Evolutionary conservation across 2,888 invertebrate genomes (phyloP).

Genomic region (Seira musarum): DNA sequence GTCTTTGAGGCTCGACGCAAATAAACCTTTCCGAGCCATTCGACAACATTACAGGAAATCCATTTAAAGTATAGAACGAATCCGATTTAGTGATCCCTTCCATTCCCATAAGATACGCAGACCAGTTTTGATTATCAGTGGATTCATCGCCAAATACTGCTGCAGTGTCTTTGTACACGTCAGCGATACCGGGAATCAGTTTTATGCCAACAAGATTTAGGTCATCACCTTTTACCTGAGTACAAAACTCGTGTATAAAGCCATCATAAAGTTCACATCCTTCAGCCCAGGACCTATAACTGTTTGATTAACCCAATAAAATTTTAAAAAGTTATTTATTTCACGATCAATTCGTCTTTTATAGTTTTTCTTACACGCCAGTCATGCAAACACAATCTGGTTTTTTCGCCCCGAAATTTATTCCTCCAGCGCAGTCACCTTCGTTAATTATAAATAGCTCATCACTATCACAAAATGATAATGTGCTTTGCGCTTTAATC

Average conservation of each 20-base stretch:
- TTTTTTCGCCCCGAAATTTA: conserved; percentile 52
- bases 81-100: conserved; percentile 40
- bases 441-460: conserved; percentile 35
- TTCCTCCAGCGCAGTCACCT: conserved; percentile 46
- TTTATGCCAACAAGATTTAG: conserved; percentile 25
- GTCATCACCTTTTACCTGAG: conserved; percentile 10
- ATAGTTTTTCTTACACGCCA: conserved; percentile 55
- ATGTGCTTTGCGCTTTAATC: not conserved
- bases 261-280: conserved; percentile 55
- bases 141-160: conserved; percentile 26
- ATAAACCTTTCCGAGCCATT: conserved; percentile 35
- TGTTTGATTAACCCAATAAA: not conserved
- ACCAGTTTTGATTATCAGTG: conserved; percentile 34
- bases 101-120: conserved; percentile 6
- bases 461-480: conserved; percentile 55
- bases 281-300: conserved; percentile 56
- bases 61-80: conserved; percentile 49
- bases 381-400: conserved; percentile 55
- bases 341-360: not conserved
- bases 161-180: conserved; percentile 27
- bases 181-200: not conserved
- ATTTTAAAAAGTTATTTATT: not conserved
- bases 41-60: conserved; percentile 34
- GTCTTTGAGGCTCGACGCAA: conserved; percentile 31
- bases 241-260: conserved; percentile 44